Percentiles rank a stretch among this genome's conserved stretches.
phyloP scores from a whole-genome alignment of 2,888 invertebrate genomes.

The Chrysodeixis includens region DNA sequence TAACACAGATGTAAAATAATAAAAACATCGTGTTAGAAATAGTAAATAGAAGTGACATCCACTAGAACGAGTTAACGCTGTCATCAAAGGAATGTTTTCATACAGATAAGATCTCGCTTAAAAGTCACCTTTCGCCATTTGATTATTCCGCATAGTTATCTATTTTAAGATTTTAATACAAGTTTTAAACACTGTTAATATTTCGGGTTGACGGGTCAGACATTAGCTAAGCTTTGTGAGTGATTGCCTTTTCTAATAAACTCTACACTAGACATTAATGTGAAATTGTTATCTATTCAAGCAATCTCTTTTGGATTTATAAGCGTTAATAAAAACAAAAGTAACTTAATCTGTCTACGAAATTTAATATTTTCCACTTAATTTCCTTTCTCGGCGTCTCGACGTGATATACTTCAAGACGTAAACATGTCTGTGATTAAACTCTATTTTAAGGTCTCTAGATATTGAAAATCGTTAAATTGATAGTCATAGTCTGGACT shows the following conservation, averaged over 20 bases:
- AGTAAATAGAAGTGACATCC: not conserved
- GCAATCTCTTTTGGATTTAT: too few relatives aligned
- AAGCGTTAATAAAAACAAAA: too few relatives aligned
- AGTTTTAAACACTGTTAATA: not conserved
- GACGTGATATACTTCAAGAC: too few relatives aligned
- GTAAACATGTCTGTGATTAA: too few relatives aligned
- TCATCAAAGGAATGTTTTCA: not conserved
- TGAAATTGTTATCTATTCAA: not conserved
- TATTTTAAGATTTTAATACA: not conserved
- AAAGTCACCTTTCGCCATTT: not conserved
- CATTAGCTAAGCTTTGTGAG: not conserved
- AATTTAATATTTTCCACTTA: too few relatives aligned
- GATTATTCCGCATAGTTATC: not conserved
- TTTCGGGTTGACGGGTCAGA: constrained; percentile 3
- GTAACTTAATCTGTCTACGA: too few relatives aligned
- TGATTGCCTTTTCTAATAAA: not conserved
- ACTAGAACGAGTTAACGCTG: not conserved
- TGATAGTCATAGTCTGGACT: too few relatives aligned
- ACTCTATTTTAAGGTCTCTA: too few relatives aligned
- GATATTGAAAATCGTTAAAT: too few relatives aligned
- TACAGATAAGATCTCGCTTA: not conserved
- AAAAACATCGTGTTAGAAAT: not conserved
- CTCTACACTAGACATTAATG: not conserved
- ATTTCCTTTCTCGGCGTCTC: too few relatives aligned
- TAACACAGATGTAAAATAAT: not conserved